Base-by-base conservation (phyloP, 2,113 vertebrate genomes). In the Rutilus rutilus region DNA sequence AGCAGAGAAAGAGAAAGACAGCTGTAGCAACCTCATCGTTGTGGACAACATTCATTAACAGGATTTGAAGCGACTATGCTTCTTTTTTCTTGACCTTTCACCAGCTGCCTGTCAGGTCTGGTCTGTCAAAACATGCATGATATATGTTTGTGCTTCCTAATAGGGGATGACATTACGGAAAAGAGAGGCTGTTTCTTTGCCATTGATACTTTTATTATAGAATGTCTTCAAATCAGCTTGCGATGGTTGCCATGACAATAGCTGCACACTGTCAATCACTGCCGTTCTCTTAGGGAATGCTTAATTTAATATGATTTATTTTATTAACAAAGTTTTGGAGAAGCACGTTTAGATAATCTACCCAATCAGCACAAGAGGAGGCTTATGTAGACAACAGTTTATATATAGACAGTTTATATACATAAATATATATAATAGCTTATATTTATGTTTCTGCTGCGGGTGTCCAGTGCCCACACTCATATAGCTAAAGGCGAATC, bases 61-160 rank as follows among this genome's bases (percentile, higher is more conserved):
- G 79, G 59, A 50, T 84, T 57, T 81, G 85, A 74, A 65, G 89
- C 89, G 83, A 90, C 92, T 89, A 90, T 91, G 12, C 75, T 86
- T 76, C 45, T 78, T 76, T 83, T 59, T 27, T 47, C 25, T 50
- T 17, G 85, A 92, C 87, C 90, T 89, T 86, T 82, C 79, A 91
- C 84, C 85, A 79, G 0, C 78, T 90, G 87, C 83, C 54, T 50
- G 92, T 30, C 75, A 77, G 75, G 86, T 84, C 47, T 77, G 30
- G 11, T 36, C 27, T 54, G 33, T 30, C 6, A n/a, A 39, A 23
- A 69, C 50, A 8, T 52, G 17, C 62, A 52, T 64, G n/a, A 42
- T 21, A 25, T 62, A 14, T 21, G 39, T 65, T 54, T 45, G 57
- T 80, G 23, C 23, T 64, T 65, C 36, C 64, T 47, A 81, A 65